Conservation (phyloP, 1,140 invertebrate genomes). For the Drosophila athabasca region DNA sequence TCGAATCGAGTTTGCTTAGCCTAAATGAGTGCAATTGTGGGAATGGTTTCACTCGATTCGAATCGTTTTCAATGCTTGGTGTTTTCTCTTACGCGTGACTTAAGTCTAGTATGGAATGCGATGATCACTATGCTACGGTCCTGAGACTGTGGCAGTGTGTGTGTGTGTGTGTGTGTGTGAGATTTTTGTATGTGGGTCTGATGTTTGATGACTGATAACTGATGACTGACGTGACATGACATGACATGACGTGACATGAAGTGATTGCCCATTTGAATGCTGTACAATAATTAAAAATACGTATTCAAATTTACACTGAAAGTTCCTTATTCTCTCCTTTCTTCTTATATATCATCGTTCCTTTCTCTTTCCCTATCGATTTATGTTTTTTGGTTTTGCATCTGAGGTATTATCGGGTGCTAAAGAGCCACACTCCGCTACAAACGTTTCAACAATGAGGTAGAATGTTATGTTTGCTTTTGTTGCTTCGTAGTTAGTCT, state of each 20-base stretch:
- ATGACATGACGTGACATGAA: slow-evolving; percentile 44
- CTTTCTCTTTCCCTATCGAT: slow-evolving; percentile 7
- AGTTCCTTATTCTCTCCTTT: slow-evolving; percentile 26
- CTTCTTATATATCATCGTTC: slow-evolving; percentile 21
- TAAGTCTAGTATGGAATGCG: slow-evolving; percentile 46
- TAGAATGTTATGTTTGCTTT: slow-evolving; percentile 69
- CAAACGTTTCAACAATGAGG: slow-evolving; percentile 75
- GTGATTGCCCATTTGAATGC: slow-evolving; percentile 35
- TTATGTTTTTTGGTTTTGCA: slow-evolving; percentile 45
- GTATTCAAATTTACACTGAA: slow-evolving; percentile 52
- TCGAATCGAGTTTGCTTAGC: slow-evolving; percentile 45
- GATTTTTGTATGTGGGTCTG: slow-evolving; percentile 16
- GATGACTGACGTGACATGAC: slow-evolving; percentile 62
- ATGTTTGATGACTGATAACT: slow-evolving; percentile 9
- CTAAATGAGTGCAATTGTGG: slow-evolving; percentile 32
- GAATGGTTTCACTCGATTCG: slow-evolving; percentile 20
- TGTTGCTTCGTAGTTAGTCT: slow-evolving; percentile 55
- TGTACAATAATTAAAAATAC: slow-evolving; percentile 40
- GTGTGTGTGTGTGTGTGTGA: slow-evolving; percentile 34
- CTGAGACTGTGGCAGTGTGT: slow-evolving; percentile 53
- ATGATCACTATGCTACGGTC: slow-evolving; percentile 37
- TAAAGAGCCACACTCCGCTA: slow-evolving; percentile 60
- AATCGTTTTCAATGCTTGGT: slow-evolving; percentile 50
- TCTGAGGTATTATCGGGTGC: slow-evolving; percentile 74
- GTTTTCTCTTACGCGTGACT: slow-evolving; percentile 61